These are phyloP conservation scores for Oncorhynchus mykiss DNA, from an alignment of 2,113 vertebrate species.

Conservation along the genomic window DNA sequence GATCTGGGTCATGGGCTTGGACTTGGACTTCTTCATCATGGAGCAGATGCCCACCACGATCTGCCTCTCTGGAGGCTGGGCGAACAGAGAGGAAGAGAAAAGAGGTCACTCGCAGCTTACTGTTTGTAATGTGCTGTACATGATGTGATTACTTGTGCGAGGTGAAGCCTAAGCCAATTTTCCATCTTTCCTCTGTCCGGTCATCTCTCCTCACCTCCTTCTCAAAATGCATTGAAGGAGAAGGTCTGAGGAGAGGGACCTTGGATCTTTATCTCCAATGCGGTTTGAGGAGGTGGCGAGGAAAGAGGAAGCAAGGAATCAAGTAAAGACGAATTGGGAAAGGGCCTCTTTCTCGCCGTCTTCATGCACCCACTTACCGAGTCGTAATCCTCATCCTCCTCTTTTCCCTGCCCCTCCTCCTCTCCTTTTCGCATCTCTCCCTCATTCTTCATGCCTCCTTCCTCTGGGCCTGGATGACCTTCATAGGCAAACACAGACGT, in stretches of 20 bases:
- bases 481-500: slow-evolving; percentile 83
- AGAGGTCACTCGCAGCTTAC: background rate
- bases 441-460: slow-evolving; percentile 80
- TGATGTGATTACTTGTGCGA: too few relatives aligned
- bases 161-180: too few relatives aligned
- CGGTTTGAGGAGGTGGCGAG: background rate
- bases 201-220: too few relatives aligned
- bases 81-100: background rate
- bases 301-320: background rate
- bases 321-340: background rate
- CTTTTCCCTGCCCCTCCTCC: slow-evolving; percentile 62
- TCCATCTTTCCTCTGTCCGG: too few relatives aligned
- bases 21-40: slow-evolving; percentile 98
- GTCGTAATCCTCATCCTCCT: slow-evolving; percentile 59
- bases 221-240: too few relatives aligned
- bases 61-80: slow-evolving; percentile 86
- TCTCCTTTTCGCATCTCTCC: slow-evolving; percentile 62
- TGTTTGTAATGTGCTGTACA: too few relatives aligned
- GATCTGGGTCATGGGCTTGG: slow-evolving; percentile 98
- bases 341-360: slow-evolving; percentile 36
- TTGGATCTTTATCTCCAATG: background rate
- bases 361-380: slow-evolving; percentile 46
- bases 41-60: slow-evolving; percentile 97
- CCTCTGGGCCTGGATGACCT: slow-evolving; percentile 71
- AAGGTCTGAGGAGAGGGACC: too few relatives aligned